Base-by-base conservation (phyloP, 2,888 invertebrate species). In the Ephialtes manifestator region DNA sequence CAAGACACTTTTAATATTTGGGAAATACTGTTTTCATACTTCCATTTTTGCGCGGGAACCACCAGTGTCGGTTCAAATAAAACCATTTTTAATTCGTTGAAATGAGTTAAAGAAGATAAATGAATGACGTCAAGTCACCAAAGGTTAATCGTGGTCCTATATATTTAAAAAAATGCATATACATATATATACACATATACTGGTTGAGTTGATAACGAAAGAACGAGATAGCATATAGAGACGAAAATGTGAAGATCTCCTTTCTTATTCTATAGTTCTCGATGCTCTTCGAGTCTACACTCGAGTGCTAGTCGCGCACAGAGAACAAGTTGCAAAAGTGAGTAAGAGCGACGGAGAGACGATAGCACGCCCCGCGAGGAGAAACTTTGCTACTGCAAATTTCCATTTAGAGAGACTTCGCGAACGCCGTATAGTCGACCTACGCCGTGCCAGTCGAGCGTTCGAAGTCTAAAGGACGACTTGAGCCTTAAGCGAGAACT, bases 381-480 rank as follows among this genome's bases (percentile, higher is more conserved):
- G 83, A 87, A 90, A 90, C 89, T 91, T 90, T 86, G 84, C 87
- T 86, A 90, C 90, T 89, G 89, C 88, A 87, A 89, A 92, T 92
- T 92, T 90, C 90, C 90, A 91, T 92, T 91, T 91, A 91, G 89
- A 91, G 87, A 89, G 90, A 90, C 88, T 90, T 79, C 74, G 55
- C 74, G 24, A 67, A 24, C 31, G 51, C 46, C 11, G 67, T 68
- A 55, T 11, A 74, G 53, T 65, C 63, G 53, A 31, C 18, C 2
- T 20, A 48, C 51, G 39, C 46, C 71, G 48, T 18, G 46, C 51
- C 48, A 71, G 76, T 48, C 46, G 67, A 74, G 65, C 63, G 65
- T 76, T 76, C 76, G 76, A 76, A 76, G 76, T 76, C 76, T 65
- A 76, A 76, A 76, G 48, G 76, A 76, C 76, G 76, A 76, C 76